Percentiles rank a stretch among this genome's conserved stretches.
Evolutionary conservation across 2,113 vertebrate species (phyloP).

Genomic region (Spizaetus ornatus): DNA sequence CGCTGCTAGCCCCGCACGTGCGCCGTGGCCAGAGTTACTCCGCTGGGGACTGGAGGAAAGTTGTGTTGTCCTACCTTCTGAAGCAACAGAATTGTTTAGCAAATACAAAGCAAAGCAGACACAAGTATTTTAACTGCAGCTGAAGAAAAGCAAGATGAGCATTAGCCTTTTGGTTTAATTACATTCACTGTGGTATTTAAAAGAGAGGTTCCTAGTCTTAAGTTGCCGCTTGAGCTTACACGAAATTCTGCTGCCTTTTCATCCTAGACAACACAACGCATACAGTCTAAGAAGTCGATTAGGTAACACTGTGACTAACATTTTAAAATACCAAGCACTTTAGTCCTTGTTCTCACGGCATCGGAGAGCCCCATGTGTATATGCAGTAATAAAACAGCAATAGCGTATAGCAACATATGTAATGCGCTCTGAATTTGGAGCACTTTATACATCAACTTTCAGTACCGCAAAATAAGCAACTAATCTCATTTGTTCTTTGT

Average conservation of each 20-base stretch:
- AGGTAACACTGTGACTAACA: not conserved
- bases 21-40: not conserved
- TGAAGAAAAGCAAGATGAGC: not conserved
- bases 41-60: not conserved
- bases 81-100: not conserved
- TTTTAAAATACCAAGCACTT: not conserved
- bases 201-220: not conserved
- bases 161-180: not conserved
- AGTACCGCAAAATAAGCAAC: not conserved
- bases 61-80: not conserved
- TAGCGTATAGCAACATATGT: rapidly evolving
- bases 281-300: not conserved
- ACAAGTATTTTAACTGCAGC: not conserved
- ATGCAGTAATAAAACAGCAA: not conserved
- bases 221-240: not conserved
- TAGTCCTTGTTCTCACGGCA: not conserved
- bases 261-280: not conserved
- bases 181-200: not conserved
- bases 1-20: rapidly evolving
- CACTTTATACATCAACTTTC: not conserved
- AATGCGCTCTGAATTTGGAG: not conserved
- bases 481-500: not conserved
- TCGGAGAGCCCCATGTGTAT: not conserved
- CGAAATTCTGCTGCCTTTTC: not conserved
- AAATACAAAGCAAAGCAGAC: not conserved